Evolutionary conservation across 2,888 invertebrate genomes (phyloP), one percentile per base, ranked within the genome.

Genomic region (Heliconius aoede): DNA sequence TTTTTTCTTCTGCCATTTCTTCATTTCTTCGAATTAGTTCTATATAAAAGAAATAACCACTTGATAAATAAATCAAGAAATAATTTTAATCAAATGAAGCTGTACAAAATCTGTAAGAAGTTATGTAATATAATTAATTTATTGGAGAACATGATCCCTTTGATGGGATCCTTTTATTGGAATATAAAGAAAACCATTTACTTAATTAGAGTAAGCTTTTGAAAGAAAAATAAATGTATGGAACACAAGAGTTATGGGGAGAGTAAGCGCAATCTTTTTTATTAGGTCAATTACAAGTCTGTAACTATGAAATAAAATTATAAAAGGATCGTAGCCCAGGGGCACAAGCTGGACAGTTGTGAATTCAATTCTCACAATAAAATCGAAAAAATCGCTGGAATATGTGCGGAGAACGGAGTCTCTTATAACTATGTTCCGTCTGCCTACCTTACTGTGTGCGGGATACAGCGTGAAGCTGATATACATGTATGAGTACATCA

Each of bases 181-280:
- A 60, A 73, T 65, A 76, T 72, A 78, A 78, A 76, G 72, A 36
- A 74, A 69, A 79, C 40, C 79, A 69, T 77, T 79, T 69, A 69
- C 74, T 77, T 77, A 79, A 76, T 74, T 77, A 74, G 46, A 72
- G 72, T 60, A 61, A 61, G 65, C 68, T 69, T 74, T 77, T 58
- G 55, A 72, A 68, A 36, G 13, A 46, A 5, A 46, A 18, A 21
- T 7, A 5, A 5, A 69, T 28, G 55, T 60, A 58, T 9, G 32
- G 26, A 21, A 71, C 24, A 26, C 71, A 13, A 24, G 18, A 32
- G 1, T n/a, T 64, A 11, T 32, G 30, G 26, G 5, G 0, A 7
- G 2, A 26, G 30, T 26, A 1, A 62, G 18, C 4, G 15, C 4
- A 15, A 46, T 51, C 21, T 51, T 51, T 21, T 21, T 40, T 46